These are phyloP conservation scores for Magallana gigas DNA, from an alignment of 1,140 invertebrate genomes.

Conservation along the genomic window DNA sequence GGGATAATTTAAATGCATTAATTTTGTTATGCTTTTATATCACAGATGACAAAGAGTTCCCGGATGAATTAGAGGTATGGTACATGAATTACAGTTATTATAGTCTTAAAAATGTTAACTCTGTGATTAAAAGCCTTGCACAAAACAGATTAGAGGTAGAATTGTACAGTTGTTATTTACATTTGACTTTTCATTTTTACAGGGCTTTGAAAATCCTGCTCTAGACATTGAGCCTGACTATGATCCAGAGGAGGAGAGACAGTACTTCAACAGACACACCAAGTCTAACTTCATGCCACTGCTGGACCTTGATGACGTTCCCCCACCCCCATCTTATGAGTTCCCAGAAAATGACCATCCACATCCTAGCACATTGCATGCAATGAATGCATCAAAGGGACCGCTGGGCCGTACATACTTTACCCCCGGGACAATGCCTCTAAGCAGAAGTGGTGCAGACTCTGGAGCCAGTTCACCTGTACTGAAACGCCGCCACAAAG, in stretches of 20 bases:
- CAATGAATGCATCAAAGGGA: neutral
- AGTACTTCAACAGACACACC: conserved; percentile 3
- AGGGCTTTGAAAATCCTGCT: conserved; percentile 28
- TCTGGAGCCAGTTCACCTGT: neutral
- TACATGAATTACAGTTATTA: too few relatives aligned
- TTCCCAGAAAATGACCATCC: neutral
- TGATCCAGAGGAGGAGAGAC: conserved; percentile 9
- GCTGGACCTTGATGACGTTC: neutral
- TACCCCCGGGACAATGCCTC: neutral
- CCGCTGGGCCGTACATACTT: neutral
- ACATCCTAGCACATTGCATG: neutral
- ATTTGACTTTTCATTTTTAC: neutral
- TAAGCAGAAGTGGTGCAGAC: neutral
- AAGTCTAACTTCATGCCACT: neutral
- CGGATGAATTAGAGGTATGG: neutral
- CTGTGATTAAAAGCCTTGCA: too few relatives aligned
- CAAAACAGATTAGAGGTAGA: too few relatives aligned
- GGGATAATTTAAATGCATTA: too few relatives aligned
- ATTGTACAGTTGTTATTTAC: too few relatives aligned
- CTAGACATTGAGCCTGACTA: neutral
- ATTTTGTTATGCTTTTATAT: neutral
- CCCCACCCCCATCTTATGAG: neutral
- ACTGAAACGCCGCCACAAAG: neutral
- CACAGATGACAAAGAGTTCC: neutral
- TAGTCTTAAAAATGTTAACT: too few relatives aligned